Evolutionary conservation across 2,888 invertebrate species (phyloP).

Genomic region (Petrolisthes cinctipes): DNA sequence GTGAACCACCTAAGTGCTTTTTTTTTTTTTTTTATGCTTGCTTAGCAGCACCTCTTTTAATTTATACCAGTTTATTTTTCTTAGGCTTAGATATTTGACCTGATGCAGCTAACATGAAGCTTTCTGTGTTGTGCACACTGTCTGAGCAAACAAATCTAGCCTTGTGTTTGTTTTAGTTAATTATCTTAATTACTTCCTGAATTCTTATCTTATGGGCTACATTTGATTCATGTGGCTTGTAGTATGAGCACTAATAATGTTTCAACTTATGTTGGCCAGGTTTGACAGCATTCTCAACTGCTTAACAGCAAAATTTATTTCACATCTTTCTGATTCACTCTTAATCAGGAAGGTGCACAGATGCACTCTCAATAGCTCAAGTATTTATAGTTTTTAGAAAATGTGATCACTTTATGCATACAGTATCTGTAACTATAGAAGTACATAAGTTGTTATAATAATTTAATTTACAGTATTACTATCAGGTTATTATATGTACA

Average conservation of each 20-base stretch:
- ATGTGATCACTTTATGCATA: background rate
- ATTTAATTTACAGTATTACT: background rate
- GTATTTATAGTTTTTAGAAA: background rate
- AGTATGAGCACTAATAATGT: slow-evolving; percentile 4
- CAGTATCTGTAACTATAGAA: background rate
- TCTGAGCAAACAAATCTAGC: slow-evolving; percentile 19
- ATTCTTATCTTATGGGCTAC: background rate
- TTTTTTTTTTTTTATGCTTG: slow-evolving; percentile 35
- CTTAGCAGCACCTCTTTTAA: slow-evolving; percentile 28
- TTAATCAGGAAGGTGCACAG: slow-evolving; percentile 46
- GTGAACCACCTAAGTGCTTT: slow-evolving; percentile 34
- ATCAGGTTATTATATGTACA: background rate
- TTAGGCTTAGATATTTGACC: slow-evolving; percentile 19
- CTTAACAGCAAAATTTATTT: background rate
- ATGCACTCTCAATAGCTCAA: slow-evolving; percentile 24
- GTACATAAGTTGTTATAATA: background rate
- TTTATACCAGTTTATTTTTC: background rate
- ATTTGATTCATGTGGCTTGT: slow-evolving; percentile 7
- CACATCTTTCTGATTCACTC: slow-evolving; percentile 26
- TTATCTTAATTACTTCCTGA: background rate
- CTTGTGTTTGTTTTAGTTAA: slow-evolving; percentile 12
- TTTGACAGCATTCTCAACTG: background rate
- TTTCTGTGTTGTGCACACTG: slow-evolving; percentile 48
- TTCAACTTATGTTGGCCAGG: background rate
- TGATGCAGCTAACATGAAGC: slow-evolving; percentile 43